These are phyloP conservation scores for Aromia moschata DNA, from an alignment of 2,888 invertebrate genomes.

Conservation along the genomic window DNA sequence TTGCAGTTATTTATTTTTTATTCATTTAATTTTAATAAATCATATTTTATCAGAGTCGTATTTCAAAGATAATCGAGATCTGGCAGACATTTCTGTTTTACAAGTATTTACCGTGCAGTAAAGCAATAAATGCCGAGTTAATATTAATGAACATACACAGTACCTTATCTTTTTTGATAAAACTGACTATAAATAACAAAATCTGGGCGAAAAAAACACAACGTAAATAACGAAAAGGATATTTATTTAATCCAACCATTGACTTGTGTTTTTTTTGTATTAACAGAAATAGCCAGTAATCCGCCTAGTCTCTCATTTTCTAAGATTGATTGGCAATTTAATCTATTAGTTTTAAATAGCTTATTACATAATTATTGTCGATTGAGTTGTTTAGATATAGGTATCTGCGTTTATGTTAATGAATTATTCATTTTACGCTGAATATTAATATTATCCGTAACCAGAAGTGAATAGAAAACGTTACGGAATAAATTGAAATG, in stretches of 20 bases:
- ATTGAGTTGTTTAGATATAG: constrained; percentile 16
- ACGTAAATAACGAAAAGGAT: neutral
- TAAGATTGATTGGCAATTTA: constrained; percentile 25
- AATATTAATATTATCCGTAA: constrained; percentile 19
- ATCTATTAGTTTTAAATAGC: constrained; percentile 18
- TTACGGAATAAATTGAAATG: constrained; percentile 8
- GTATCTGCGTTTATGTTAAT: constrained; percentile 10
- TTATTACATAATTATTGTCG: constrained; percentile 18
- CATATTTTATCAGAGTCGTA: too few relatives aligned
- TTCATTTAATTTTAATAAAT: too few relatives aligned
- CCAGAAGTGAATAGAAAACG: constrained; percentile 9
- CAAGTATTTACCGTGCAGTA: too few relatives aligned
- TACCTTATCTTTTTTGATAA: too few relatives aligned
- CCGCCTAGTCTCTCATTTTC: constrained; percentile 7
- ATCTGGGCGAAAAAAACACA: neutral
- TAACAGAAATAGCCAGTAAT: constrained; percentile 11
- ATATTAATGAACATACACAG: too few relatives aligned
- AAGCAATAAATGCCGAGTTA: too few relatives aligned
- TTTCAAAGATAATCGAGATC: too few relatives aligned
- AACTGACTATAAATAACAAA: neutral
- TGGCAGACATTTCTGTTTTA: too few relatives aligned
- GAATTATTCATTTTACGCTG: constrained; percentile 25
- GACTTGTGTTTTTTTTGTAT: neutral
- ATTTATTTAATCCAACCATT: neutral
- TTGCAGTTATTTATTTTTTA: too few relatives aligned